These are phyloP conservation scores for Cyanoderma ruficeps DNA, from an alignment of 2,113 vertebrate species.

Conservation along the genomic window DNA sequence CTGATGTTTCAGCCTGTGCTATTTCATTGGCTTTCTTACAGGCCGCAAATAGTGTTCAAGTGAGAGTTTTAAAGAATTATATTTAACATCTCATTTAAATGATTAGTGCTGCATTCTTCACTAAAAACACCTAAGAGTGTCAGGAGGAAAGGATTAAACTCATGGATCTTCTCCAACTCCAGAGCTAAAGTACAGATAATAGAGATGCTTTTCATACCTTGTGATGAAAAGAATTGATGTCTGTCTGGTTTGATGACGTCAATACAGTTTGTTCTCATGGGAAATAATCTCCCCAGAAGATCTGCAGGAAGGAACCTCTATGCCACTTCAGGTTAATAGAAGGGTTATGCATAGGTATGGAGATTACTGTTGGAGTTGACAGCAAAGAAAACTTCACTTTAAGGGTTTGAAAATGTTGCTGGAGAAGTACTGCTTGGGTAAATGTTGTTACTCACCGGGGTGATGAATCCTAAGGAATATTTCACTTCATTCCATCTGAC, in stretches of 20 bases:
- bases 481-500: not conserved
- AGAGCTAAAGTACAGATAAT: not conserved
- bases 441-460: not conserved
- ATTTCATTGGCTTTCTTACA: not conserved
- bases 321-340: not conserved
- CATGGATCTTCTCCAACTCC: not conserved
- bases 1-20: not conserved
- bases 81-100: not conserved
- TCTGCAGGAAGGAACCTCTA: not conserved
- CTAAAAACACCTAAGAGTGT: not conserved
- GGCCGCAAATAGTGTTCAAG: not conserved
- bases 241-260: not conserved
- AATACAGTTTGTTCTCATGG: not conserved
- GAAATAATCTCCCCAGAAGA: not conserved
- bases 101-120: not conserved
- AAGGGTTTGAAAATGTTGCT: not conserved
- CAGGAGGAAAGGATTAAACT: not conserved
- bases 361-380: not conserved
- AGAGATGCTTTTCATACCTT: not conserved
- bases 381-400: not conserved
- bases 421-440: not conserved
- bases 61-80: not conserved
- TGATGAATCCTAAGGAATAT: not conserved
- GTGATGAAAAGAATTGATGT: not conserved
- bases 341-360: not conserved